Conservation (phyloP, 2,797 vertebrate genomes). For the Pseudochirops corinnae region DNA sequence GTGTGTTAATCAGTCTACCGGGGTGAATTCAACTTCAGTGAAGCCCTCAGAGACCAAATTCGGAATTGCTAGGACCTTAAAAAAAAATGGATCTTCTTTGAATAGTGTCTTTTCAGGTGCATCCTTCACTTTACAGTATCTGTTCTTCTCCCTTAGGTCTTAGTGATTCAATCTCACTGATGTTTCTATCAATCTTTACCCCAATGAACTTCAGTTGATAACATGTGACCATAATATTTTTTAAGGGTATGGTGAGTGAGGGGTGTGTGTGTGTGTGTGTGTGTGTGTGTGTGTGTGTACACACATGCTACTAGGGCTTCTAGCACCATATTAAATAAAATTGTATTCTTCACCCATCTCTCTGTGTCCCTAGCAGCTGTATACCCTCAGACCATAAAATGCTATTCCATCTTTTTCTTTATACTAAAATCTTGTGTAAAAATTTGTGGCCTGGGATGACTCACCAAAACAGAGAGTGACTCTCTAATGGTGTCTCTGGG, state of each 20-base stretch:
- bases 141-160: conserved; percentile 61
- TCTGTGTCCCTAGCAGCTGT: conserved; percentile 22
- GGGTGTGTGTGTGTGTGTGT: too few relatives aligned
- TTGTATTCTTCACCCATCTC: conserved; percentile 13
- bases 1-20: background rate
- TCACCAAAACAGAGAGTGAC: background rate
- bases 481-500: too few relatives aligned
- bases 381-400: conserved; percentile 37
- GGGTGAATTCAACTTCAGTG: background rate
- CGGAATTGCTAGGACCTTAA: conserved; percentile 60
- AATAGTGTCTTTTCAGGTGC: conserved; percentile 47
- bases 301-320: background rate
- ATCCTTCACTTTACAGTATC: conserved; percentile 61
- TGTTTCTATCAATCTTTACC: conserved; percentile 75
- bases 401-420: background rate
- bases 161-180: conserved; percentile 75
- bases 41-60: conserved; percentile 54
- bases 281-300: background rate
- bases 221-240: conserved; percentile 50
- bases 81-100: conserved; percentile 65
- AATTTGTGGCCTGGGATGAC: conserved; percentile 55
- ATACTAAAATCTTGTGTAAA: conserved; percentile 49
- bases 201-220: conserved; percentile 55
- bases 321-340: conserved; percentile 65
- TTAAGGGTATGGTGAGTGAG: background rate